Conservation (phyloP, 2,113 vertebrate genomes). For the Suncus etruscus region DNA sequence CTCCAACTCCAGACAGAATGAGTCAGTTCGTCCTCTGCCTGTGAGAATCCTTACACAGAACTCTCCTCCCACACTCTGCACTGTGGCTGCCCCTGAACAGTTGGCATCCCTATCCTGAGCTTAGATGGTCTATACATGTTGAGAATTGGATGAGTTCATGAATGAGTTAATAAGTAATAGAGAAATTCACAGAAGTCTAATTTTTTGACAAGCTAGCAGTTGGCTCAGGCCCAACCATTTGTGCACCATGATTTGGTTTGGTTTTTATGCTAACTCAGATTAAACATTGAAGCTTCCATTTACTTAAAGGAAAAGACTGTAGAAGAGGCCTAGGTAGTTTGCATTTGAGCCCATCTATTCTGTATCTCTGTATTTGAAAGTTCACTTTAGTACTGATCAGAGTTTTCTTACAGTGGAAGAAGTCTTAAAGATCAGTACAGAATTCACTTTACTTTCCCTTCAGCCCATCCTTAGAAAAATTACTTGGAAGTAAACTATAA, state of each 20-base stretch:
- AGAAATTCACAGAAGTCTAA: constrained; percentile 5
- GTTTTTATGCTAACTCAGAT: constrained; percentile 25
- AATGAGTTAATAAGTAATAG: neutral
- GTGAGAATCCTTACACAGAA: no score
- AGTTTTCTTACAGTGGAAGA: neutral
- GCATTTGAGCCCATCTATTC: neutral
- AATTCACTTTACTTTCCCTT: neutral
- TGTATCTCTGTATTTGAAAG: neutral
- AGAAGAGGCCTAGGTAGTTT: neutral
- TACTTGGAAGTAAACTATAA: neutral
- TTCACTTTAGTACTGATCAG: neutral
- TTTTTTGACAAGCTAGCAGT: neutral
- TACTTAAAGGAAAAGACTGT: neutral
- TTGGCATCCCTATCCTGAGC: neutral
- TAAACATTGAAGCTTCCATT: constrained; percentile 30
- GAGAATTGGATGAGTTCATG: neutral
- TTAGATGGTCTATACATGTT: neutral
- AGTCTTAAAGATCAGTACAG: neutral
- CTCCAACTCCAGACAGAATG: neutral
- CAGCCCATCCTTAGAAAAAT: constrained; percentile 24
- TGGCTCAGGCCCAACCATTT: neutral
- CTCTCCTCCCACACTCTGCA: neutral
- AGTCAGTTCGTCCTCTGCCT: neutral
- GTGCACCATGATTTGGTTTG: neutral
- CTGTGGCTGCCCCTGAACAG: neutral